A percentile compares a stretch with the other conserved stretches of the same genome.
phyloP scores from a whole-genome alignment of 2,113 vertebrate species.

The Naja naja region DNA sequence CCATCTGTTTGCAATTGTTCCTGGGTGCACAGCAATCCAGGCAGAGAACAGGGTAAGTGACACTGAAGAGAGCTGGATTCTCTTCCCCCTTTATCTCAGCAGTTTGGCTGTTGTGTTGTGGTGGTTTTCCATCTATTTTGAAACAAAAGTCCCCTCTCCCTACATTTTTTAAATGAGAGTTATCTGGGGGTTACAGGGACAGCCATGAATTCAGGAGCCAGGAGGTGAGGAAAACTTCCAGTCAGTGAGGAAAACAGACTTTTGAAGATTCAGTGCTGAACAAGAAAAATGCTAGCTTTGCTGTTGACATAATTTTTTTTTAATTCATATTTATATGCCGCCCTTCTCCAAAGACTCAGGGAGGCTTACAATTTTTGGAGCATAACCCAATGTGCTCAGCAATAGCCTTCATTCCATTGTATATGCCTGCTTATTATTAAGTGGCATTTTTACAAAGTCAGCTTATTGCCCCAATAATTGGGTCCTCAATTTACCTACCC shows the following conservation, averaged over 20 bases:
- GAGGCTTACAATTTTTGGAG: too few species aligned
- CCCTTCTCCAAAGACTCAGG: too few species aligned
- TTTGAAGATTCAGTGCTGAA: not conserved
- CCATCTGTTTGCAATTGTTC: not conserved
- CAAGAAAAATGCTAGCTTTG: not conserved
- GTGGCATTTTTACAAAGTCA: too few species aligned
- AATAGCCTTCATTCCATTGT: too few species aligned
- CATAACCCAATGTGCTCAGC: too few species aligned
- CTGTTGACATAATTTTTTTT: too few species aligned
- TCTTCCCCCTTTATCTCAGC: not conserved
- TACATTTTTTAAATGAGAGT: not conserved
- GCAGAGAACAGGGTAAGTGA: not conserved
- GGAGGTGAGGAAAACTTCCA: not conserved
- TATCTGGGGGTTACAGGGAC: not conserved
- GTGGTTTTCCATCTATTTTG: not conserved
- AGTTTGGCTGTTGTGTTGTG: not conserved
- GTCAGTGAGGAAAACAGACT: not conserved
- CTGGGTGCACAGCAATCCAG: not conserved
- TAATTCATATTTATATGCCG: too few species aligned
- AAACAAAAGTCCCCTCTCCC: not conserved
- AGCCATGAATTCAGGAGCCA: not conserved
- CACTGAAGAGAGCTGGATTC: not conserved
- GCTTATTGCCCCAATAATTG: too few species aligned
- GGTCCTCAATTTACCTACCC: too few species aligned
- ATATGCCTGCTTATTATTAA: too few species aligned